Evolutionary conservation across 1,140 invertebrate species (phyloP), one percentile per base, ranked within the genome.

Genomic region (Leptinotarsa texana): DNA sequence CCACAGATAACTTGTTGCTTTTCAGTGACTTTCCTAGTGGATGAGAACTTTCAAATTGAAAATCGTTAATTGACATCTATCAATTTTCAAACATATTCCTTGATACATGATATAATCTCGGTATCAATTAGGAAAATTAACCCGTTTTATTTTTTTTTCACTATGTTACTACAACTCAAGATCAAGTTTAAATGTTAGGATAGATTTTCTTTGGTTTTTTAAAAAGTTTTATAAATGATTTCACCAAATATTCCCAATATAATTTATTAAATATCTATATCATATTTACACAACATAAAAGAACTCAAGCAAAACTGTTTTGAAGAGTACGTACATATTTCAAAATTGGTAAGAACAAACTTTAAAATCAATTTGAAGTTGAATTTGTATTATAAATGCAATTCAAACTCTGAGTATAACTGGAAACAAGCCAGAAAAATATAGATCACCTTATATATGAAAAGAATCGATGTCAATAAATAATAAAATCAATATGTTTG

Each of bases 281-380:
- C 21, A 69, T 69, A 69, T 69, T 69, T 69, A 69, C 68, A 69
- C 48, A 17, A 69, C 68, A 69, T 69, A 69, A 69, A 69, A 69
- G 18, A 69, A 48, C 15, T 69, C 33, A 67, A 33, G 51, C 24
- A 27, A 42, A 42, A 67, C 65, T 1, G 15, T n/a, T 67, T 27
- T 42, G 33, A 42, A 42, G 33, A 67, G n/a, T 65, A 21, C 15
- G 18, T 48, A 69, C 11, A 69, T 48, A 18, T 69, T 69, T 69
- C 48, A 67, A 67, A 67, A 24, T 42, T 33, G 17, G 27, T 15
- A n/a, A 48, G 18, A 69, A 51, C 18, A 42, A 48, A 69, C 18
- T 67, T 67, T 69, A 49, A 69, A 69, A 69, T 18, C 17, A 18
- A 69, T 49, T 69, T 48, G 11, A 57, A 21, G 48, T 69, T 22